Evolutionary conservation across 2,797 vertebrate genomes (phyloP).

Genomic region (Florisuga fusca): DNA sequence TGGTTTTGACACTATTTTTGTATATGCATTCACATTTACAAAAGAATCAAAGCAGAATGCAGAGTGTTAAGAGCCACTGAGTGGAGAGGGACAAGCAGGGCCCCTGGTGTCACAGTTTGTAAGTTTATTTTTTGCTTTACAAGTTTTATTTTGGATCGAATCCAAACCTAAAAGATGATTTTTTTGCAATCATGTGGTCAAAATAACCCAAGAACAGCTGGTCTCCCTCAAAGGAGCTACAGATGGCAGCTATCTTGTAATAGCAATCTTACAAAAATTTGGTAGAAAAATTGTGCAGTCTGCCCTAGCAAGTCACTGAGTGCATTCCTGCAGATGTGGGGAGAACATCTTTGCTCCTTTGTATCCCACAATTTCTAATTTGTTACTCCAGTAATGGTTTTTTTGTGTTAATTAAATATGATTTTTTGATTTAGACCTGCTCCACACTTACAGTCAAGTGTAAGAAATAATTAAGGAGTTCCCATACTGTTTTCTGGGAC

Average conservation of each 20-base stretch:
- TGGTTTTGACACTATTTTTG: background rate
- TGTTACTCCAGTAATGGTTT: background rate
- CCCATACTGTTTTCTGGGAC: background rate
- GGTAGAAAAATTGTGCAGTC: background rate
- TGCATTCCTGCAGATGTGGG: background rate
- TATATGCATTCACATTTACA: background rate
- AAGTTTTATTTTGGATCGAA: background rate
- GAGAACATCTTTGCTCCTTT: background rate
- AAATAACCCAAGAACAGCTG: slow-evolving; percentile 13
- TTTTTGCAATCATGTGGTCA: background rate
- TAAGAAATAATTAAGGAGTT: background rate
- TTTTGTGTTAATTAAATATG: background rate
- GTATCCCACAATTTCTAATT: background rate
- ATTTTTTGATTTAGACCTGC: background rate
- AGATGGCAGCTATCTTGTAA: slow-evolving; percentile 2
- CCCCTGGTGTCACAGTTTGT: background rate
- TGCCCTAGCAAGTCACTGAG: background rate
- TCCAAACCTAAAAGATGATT: background rate
- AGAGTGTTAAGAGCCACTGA: background rate
- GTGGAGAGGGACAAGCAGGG: background rate
- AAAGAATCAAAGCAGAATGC: background rate
- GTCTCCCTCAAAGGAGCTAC: background rate
- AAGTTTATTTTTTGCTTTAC: background rate
- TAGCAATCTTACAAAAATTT: background rate
- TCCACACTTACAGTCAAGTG: background rate